Evolutionary conservation across 1,140 invertebrate genomes (phyloP), one percentile per base, ranked within the genome.

Genomic region (Drosophila equinoxialis): DNA sequence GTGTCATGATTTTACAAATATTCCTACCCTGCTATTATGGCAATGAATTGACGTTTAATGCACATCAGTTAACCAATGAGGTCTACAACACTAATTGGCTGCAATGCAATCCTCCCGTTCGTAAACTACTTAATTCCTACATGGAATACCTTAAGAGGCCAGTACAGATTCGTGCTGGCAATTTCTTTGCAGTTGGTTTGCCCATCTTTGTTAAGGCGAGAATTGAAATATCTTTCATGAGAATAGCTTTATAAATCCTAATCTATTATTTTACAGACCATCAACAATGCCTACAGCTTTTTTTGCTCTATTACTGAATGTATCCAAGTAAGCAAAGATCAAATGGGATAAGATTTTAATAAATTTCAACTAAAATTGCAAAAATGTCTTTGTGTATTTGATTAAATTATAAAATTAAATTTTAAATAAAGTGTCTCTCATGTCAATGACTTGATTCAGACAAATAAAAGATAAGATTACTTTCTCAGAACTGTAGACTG

Each of bases 241-340:
- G 8, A 0, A 26, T 0, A 7, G 6, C 30, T 30, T 30, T 33
- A 26, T 23, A 64, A 26, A 48, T 41, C 1, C 0, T 14, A 3
- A 8, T 54, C 11, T 20, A 3, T 55, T 33, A 2, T n/a, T 3
- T 72, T 72, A 1, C 65, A 87, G 84, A 87, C 84, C 45, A 89
- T 87, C 30, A 89, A 91, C 37, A 91, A 91, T 71, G 78, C 90
- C 7, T 91, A 91, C 55, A 90, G 83, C n/a, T n/a, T 83, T 91
- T 14, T 78, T 91, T 39, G 90, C 90, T 4, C 64, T 91, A 0
- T 41, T 91, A 2, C 42, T 91, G 6, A 91, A 91, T 79, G 73
- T 90, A 17, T 81, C 78, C 0, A 85, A 87, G 8, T 78, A 35
- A 81, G 13, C 17, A 1, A 23, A 30, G 23, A 1, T 23, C 17